These are phyloP conservation scores for Onychomys torridus DNA, from an alignment of 2,797 vertebrate species.

Conservation along the genomic window DNA sequence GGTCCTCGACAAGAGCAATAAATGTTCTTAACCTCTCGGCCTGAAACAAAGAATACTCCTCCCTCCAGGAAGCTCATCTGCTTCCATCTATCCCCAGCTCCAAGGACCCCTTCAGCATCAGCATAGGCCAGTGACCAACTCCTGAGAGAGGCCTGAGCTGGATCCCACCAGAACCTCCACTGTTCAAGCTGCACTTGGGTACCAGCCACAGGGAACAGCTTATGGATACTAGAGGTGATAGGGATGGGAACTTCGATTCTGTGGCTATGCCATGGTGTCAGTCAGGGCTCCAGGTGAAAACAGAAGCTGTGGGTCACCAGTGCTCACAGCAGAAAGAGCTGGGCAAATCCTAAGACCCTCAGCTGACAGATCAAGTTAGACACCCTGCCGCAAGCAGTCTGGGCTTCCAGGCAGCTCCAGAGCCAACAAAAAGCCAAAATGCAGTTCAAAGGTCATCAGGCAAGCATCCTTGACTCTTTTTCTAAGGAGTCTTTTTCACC, in stretches of 20 bases:
- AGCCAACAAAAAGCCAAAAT: neutral
- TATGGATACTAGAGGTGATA: accelerated
- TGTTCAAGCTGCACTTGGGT: accelerated
- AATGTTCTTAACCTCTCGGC: neutral
- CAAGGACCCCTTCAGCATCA: accelerated
- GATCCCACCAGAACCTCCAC: accelerated
- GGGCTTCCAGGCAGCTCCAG: neutral
- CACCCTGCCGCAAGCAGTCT: neutral
- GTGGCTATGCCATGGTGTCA: accelerated
- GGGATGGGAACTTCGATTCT: neutral
- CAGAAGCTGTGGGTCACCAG: neutral
- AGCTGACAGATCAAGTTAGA: neutral
- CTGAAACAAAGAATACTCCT: neutral
- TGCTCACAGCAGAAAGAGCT: neutral
- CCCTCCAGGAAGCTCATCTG: neutral
- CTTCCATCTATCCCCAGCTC: neutral
- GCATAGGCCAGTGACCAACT: neutral
- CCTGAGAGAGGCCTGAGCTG: accelerated
- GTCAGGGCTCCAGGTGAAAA: neutral
- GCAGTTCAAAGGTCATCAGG: neutral
- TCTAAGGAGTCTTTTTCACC: accelerated
- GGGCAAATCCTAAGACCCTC: no score
- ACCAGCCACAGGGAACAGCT: neutral
- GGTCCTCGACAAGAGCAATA: neutral
- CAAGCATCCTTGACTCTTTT: neutral